Base-by-base conservation (phyloP, 2,888 invertebrate species). In the Drosophila putrida region DNA sequence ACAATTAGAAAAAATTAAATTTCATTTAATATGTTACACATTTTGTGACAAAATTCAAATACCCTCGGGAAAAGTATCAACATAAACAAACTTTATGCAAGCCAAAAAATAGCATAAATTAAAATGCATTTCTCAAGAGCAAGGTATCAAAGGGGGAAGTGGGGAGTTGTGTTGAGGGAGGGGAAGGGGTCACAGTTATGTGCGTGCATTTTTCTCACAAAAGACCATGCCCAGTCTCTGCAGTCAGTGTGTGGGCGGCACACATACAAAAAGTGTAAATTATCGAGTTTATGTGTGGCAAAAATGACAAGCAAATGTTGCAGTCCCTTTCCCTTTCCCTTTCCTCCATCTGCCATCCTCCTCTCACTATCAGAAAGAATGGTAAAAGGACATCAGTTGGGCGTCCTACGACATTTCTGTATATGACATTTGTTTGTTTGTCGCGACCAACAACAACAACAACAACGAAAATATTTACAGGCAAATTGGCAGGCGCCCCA, bases 401-500 rank as follows among this genome's bases (percentile, higher is more conserved):
- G 65, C 63, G 55, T 65, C 39, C 53, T 63, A 72, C 69, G 66
- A 64, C 69, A 68, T 78, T 77, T 65, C 78, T 75, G 66, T 44
- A 50, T 68, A 55, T 74, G 65, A 78, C 72, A 83, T 74, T 86
- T 89, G 81, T 83, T 83, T 83, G 71, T 71, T 71, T 80, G 82
- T 65, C 63, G 69, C 38, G 49, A 25, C 41, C 55, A 66, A 35
- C 75, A 62, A 36, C 39, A 57, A 6, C 51, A 44, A 15, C 49
- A 63, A 68, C 36, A 64, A 41, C 53, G 68, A 57, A 64, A 66
- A 60, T 51, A 78, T 59, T 61, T 75, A 57, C 81, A 55, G 71
- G 65, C 77, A 88, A 82, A 88, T 82, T 82, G 82, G 89, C 89
- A 83, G 84, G 46, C 82, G 51, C 57, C 57, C 60, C 72, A 33